A percentile compares a stretch with the other conserved stretches of the same genome.
These are phyloP conservation scores for Carpatolechia fugitivella DNA, from an alignment of 2,888 invertebrate genomes.

Conservation along the genomic window DNA sequence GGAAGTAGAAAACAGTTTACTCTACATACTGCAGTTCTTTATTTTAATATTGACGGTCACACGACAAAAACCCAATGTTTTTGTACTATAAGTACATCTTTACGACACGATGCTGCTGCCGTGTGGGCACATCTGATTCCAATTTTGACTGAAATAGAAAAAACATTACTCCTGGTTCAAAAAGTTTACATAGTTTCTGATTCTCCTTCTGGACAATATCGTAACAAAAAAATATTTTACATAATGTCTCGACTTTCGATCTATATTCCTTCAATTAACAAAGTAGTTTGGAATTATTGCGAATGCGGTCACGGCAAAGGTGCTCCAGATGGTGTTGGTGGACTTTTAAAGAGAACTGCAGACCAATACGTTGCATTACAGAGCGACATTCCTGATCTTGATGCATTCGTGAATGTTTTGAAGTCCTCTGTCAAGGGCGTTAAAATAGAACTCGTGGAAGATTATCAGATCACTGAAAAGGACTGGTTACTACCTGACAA, in stretches of 20 bases:
- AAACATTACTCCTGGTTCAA: background rate
- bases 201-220: background rate
- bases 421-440: no score
- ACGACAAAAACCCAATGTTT: background rate
- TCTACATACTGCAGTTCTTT: background rate
- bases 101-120: background rate
- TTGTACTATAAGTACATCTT: background rate
- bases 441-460: no score
- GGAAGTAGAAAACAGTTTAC: background rate
- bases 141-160: background rate
- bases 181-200: background rate
- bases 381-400: no score
- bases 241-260: background rate
- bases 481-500: no score
- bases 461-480: no score
- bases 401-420: no score
- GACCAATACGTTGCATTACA: no score
- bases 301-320: no score
- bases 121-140: background rate
- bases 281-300: background rate
- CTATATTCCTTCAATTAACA: background rate
- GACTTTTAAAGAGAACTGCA: no score
- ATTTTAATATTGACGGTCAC: background rate
- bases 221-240: background rate
- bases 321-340: background rate